These are phyloP conservation scores for Myocastor coypus DNA, from an alignment of 2,113 vertebrate species.

Conservation along the genomic window DNA sequence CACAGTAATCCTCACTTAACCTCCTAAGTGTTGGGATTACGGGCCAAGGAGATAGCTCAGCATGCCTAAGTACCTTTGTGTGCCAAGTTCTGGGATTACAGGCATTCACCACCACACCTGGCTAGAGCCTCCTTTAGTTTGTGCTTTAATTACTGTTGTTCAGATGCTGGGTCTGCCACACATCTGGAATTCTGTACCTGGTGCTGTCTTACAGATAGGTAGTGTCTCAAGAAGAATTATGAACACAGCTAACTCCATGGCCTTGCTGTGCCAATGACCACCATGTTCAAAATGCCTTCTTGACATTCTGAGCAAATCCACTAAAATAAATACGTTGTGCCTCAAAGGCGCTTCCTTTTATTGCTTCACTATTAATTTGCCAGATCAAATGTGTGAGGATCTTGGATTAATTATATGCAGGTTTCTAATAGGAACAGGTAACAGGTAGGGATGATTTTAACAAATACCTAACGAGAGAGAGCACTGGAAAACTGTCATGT, in stretches of 20 bases:
- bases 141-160: not conserved
- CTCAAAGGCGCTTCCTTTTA: not conserved
- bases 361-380: not conserved
- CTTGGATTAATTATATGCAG: constrained; percentile 63
- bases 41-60: no score
- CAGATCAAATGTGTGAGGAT: not conserved
- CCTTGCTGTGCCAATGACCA: not conserved
- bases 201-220: not conserved
- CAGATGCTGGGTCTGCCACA: not conserved
- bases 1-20: not conserved
- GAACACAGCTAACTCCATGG: not conserved
- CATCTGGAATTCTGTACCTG: not conserved
- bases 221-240: not conserved
- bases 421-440: constrained; percentile 77
- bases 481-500: constrained; percentile 64
- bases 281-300: constrained; percentile 2
- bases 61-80: no score
- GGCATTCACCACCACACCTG: not conserved
- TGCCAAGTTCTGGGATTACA: not conserved
- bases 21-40: not conserved
- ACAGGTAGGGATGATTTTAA: constrained; percentile 66
- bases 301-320: not conserved
- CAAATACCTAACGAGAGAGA: constrained; percentile 68
- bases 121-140: not conserved
- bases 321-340: not conserved